Percentiles rank a stretch among this genome's conserved stretches.
Conservation (phyloP, 2,888 invertebrate genomes). For the Oscheius onirici region DNA sequence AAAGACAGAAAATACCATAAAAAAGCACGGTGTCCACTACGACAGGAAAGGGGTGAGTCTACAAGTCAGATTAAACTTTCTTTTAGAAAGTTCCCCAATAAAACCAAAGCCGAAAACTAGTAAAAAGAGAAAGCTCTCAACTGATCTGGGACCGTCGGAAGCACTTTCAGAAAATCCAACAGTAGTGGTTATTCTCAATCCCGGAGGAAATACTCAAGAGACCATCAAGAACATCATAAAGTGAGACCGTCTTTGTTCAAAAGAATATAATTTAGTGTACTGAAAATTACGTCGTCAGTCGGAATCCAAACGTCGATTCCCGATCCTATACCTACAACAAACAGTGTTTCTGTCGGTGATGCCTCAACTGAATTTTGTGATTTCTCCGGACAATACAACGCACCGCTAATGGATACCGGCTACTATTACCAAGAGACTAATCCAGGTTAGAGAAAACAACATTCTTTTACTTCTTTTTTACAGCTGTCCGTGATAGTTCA, state of each 20-base stretch:
- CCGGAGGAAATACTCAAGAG: conserved; percentile 1
- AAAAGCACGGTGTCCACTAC: conserved; percentile 37
- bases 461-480: background rate
- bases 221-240: conserved; percentile 7
- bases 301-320: background rate
- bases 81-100: background rate
- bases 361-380: conserved; percentile 16
- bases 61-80: background rate
- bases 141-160: background rate
- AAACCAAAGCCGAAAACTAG: background rate
- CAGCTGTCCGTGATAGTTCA: conserved; percentile 14
- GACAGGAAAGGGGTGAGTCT: background rate
- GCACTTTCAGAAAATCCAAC: background rate
- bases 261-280: background rate
- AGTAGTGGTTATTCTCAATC: background rate
- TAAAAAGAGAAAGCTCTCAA: background rate
- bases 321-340: background rate
- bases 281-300: conserved; percentile 7
- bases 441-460: background rate
- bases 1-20: conserved; percentile 45
- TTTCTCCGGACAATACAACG: conserved; percentile 25
- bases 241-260: background rate
- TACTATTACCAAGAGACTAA: background rate
- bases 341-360: conserved; percentile 7
- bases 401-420: background rate